Conservation (phyloP, 2,797 vertebrate genomes). For the Mycteria americana region DNA sequence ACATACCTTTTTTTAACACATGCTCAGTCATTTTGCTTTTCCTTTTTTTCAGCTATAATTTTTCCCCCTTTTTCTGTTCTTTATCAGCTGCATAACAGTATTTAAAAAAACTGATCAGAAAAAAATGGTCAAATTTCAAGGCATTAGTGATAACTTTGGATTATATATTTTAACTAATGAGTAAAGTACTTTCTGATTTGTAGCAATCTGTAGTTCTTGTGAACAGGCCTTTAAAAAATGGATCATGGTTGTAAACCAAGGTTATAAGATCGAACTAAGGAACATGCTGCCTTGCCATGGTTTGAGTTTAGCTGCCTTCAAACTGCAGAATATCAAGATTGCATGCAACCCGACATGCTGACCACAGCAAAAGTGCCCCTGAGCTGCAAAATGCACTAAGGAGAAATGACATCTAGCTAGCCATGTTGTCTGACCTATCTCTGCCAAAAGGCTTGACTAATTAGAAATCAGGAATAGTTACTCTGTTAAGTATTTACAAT, state of each 20-base stretch:
- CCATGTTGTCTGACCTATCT: neutral
- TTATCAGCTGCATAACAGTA: neutral
- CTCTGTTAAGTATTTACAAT: neutral
- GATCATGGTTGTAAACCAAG: neutral
- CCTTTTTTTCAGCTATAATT: neutral
- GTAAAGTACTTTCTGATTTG: neutral
- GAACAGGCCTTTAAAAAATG: neutral
- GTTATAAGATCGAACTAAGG: neutral
- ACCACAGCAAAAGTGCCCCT: neutral
- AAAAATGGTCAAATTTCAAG: neutral
- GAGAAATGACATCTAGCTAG: neutral
- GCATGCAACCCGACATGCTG: neutral
- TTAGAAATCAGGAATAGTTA: neutral
- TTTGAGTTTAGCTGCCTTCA: neutral
- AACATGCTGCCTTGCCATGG: neutral
- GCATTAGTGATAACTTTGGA: neutral
- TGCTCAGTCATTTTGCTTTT: neutral
- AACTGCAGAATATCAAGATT: neutral
- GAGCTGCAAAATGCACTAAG: neutral
- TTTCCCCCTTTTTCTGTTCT: neutral
- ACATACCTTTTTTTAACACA: neutral
- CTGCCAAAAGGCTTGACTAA: neutral
- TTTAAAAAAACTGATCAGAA: neutral
- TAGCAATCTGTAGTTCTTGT: neutral
- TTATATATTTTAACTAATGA: neutral